These are phyloP conservation scores for Arrhamphus sclerolepis DNA, from an alignment of 2,797 vertebrate species.

Conservation along the genomic window DNA sequence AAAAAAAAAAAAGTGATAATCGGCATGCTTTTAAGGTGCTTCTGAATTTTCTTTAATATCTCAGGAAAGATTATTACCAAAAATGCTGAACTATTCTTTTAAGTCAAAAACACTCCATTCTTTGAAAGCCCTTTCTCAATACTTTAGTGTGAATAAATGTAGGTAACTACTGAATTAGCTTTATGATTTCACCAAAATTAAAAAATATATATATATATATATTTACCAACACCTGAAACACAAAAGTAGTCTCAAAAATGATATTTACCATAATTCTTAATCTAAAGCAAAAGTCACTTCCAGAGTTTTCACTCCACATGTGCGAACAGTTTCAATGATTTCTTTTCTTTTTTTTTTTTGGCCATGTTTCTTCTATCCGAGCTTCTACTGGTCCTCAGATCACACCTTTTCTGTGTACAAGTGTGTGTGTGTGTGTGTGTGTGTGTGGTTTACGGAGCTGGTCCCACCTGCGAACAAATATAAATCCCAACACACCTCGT, in stretches of 20 bases:
- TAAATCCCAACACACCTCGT: constrained; percentile 45
- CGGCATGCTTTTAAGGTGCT: constrained; percentile 1
- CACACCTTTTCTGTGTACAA: constrained; percentile 24
- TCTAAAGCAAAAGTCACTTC: constrained; percentile 24
- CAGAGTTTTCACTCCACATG: constrained; percentile 17
- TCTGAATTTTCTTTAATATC: constrained; percentile 3
- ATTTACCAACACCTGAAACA: constrained; percentile 60
- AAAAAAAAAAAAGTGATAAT: too few species aligned
- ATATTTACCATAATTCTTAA: constrained; percentile 29
- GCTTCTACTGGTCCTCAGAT: constrained; percentile 14
- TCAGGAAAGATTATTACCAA: not conserved
- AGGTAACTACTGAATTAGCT: constrained; percentile 24
- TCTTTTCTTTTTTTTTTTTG: constrained; percentile 15
- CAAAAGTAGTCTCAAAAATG: constrained; percentile 47
- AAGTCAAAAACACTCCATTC: constrained; percentile 27
- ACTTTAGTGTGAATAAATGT: constrained; percentile 57
- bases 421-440: constrained; percentile 17
- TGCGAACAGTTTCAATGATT: constrained; percentile 13
- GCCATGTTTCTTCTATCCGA: constrained; percentile 6
- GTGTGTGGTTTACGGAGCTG: constrained; percentile 33
- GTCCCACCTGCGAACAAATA: constrained; percentile 50
- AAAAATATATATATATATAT: constrained; percentile 33
- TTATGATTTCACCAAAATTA: constrained; percentile 36
- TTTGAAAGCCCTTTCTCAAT: constrained; percentile 38
- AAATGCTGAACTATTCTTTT: constrained; percentile 20